These are phyloP conservation scores for Onychomys torridus DNA, from an alignment of 2,797 vertebrate species.

Conservation along the genomic window DNA sequence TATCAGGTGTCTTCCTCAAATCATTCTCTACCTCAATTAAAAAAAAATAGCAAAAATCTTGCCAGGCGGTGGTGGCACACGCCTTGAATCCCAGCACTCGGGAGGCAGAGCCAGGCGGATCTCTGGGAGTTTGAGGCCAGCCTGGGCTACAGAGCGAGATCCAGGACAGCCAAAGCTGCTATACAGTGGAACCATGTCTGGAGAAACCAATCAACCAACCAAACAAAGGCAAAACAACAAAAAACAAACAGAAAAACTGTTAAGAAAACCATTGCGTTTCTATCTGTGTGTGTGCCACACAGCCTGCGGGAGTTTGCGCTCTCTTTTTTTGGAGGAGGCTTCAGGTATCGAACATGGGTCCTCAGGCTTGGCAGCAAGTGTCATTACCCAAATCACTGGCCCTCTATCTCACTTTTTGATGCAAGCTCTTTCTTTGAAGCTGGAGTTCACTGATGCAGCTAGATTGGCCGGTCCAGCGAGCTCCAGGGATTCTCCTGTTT, in stretches of 20 bases:
- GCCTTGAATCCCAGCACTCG: background rate
- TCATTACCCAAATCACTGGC: background rate
- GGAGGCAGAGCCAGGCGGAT: background rate
- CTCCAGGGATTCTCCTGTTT: too few relatives aligned
- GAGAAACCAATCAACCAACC: background rate
- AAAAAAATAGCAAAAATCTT: background rate
- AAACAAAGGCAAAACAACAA: background rate
- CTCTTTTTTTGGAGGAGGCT: background rate
- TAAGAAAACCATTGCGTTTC: background rate
- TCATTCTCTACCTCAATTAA: background rate
- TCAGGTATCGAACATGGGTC: background rate
- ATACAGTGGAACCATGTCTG: background rate
- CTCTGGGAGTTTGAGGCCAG: background rate
- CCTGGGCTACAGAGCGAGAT: background rate
- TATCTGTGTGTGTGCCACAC: background rate
- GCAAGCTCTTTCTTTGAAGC: background rate
- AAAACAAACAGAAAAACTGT: background rate
- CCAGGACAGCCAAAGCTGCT: background rate
- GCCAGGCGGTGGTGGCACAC: fast-evolving
- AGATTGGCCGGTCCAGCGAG: background rate
- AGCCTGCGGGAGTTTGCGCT: background rate
- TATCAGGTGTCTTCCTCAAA: background rate
- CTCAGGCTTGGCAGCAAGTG: background rate
- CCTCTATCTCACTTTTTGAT: background rate
- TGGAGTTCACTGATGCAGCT: background rate